Evolutionary conservation across 2,797 vertebrate species (phyloP), one percentile per base, ranked within the genome.

Genomic region (Hapalemur alaotrensis): DNA sequence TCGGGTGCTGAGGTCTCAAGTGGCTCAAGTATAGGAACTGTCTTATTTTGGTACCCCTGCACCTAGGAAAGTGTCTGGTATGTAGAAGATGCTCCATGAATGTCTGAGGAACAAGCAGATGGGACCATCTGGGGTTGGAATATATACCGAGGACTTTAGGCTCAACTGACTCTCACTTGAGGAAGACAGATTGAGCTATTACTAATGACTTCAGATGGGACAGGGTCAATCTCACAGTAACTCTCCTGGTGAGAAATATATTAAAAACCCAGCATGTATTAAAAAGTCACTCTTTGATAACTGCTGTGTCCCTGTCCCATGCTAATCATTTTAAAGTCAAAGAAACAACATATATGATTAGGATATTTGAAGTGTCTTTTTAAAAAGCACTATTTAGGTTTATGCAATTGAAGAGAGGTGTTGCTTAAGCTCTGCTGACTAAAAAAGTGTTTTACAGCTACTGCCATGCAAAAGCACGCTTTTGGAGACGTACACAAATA

Each of bases 241-340:
- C 50, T 35, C 59, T 46, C 32, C 3, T 41, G 30, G 50, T 38
- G 65, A 83, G 70, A 59, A 70, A 70, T 63, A 13, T 43, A 32
- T 20, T 50, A 57, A 88, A 92, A 85, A 10, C 54, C n/a, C 52
- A 75, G 65, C 59, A 41, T 30, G 59, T 43, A n/a, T 41, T 89
- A 63, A 88, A 90, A 90, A 75, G 65, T 93, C 54, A 78, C 43
- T 73, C 75, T 75, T 84, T 72, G 48, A 61, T 67, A 69, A 95
- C 10, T 43, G 50, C 43, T 54, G 11, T 79, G 41, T 63, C 43
- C 50, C 18, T 69, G 54, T 22, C 54, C 86, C 65, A 54, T 72
- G 50, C n/a, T 72, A 72, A 87, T 32, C 59, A 80, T 65, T 88
- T 84, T 84, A 83, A 91, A 80, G 72, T 41, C 38, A 52, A 69